Base-by-base conservation (phyloP, 2,113 vertebrate species). In the Pomatostomus ruficeps region DNA sequence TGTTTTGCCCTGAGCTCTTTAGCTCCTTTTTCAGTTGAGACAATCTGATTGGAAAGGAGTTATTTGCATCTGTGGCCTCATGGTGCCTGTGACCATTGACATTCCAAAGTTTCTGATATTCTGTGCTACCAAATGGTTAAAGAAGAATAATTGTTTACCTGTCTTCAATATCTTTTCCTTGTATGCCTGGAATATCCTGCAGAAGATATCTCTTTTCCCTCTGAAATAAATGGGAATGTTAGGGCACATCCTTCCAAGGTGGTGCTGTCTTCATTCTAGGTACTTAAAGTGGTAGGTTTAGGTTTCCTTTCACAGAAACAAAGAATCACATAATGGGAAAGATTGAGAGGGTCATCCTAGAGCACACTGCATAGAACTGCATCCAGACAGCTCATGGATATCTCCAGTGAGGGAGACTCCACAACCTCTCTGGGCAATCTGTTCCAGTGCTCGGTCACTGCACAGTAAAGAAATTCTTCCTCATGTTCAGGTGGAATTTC, bases 401-500 rank as follows among this genome's bases (percentile, higher is more conserved):
- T 36, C 21, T 48, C 40, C 48, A 33, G 55, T 23, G 21, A 54
- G 62, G 14, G 25, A 42, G 4, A 35, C 5, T 35, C 18, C 29
- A 61, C 17, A 40, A 1, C 10, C 4, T 4, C 10, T 68, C 46
- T 23, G 46, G 25, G 4, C 10, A 48, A 48, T 0, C 35, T 48
- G 8, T 31, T 68, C 35, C 12, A 48, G 21, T 16, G 28, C 0
- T 1, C 0, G 0, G 45, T 40, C n/a, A 38, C 23, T 26, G 2
- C 20, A n/a, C 45, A 26, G 20, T n/a, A 38, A 74, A 49, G 35
- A n/a, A 51, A 1, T 35, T 54, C 7, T 68, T 89, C 10, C 40
- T 52, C 12, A 1, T 35, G 21, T 48, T 54, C 54, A 61, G 18
- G 35, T 48, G 55, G 40, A 62, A 55, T 12, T 70, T 40, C 31